Conservation (phyloP, 2,797 vertebrate species). For the Hoplostethus mediterraneus region DNA sequence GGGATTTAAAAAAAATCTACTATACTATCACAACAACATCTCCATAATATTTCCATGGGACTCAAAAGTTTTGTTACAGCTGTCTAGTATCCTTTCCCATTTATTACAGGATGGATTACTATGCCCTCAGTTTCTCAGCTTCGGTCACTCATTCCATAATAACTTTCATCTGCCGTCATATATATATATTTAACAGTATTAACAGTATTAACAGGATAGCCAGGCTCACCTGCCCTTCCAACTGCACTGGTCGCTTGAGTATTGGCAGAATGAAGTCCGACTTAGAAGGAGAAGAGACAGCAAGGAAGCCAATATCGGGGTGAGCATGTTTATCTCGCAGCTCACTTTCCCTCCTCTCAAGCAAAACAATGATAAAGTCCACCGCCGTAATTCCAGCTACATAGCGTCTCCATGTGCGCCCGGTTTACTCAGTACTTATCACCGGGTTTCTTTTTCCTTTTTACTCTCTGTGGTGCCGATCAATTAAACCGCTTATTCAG, state of each 20-base stretch:
- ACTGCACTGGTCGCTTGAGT: constrained; percentile 97
- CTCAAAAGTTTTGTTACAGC: no score
- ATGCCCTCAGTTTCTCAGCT: constrained; percentile 27
- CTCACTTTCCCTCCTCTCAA: constrained; percentile 71
- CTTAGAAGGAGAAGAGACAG: constrained; percentile 84
- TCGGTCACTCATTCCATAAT: constrained; percentile 21
- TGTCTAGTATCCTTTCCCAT: no score
- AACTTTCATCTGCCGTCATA: no score
- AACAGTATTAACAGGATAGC: no score
- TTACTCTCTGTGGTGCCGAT: background rate
- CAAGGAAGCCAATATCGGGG: constrained; percentile 79
- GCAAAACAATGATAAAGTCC: constrained; percentile 66
- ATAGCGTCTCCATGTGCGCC: constrained; percentile 74
- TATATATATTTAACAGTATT: no score
- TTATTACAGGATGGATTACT: background rate
- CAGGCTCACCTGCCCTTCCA: constrained; percentile 95
- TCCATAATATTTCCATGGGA: no score
- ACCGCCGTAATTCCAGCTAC: constrained; percentile 69
- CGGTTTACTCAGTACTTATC: constrained; percentile 22
- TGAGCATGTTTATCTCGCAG: constrained; percentile 82
- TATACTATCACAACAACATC: no score
- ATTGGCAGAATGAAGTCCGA: constrained; percentile 87
- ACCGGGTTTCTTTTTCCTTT: background rate
- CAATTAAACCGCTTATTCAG: background rate
- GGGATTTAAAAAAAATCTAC: no score